Evolutionary conservation across 2,797 vertebrate species (phyloP), one percentile per base, ranked within the genome.

Genomic region (Alectoris magna): DNA sequence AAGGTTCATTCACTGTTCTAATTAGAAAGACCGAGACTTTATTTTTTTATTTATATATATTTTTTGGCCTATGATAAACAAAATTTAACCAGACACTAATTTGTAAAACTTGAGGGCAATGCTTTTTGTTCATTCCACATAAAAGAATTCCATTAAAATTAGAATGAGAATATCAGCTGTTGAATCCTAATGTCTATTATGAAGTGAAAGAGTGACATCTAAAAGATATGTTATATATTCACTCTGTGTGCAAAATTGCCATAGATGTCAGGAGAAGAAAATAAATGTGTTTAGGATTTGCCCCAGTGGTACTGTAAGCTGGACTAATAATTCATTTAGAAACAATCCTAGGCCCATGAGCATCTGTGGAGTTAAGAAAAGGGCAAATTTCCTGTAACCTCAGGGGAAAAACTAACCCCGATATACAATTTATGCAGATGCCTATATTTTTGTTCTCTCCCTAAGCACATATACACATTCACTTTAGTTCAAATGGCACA

Each of bases 281-380:
- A 91, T 21, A 91, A 90, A 92, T 53, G 17, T 64, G 13, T 85
- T 93, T 71, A 83, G 62, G 23, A 88, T 84, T 92, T 90, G 60
- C 72, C 76, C 39, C 14, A 3, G 11, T 74, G 41, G 53, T 88
- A 71, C 48, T 74, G 11, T 62, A 83, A 92, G 31, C 51, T 63
- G 84, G 66, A 53, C 39, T 74, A 93, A 58, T 83, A 85, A 94
- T 75, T 89, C 19, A 77, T 74, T 93, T 88, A 83, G 27, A 94
- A 89, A 87, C 0, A 1, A 85, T 68, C 24, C 19, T 22, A 74
- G 31, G 16, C 53, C 79, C 41, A 51, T 63, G 19, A 90, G 72
- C 48, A 70, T 80, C 66, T 89, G 72, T 60, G 58, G 55, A 85
- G 14, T 80, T 87, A 85, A 92, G 84, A 67, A 38, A 89, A 89